These are phyloP conservation scores for Nudaria mundana DNA, from an alignment of 2,888 invertebrate species.

Conservation along the genomic window DNA sequence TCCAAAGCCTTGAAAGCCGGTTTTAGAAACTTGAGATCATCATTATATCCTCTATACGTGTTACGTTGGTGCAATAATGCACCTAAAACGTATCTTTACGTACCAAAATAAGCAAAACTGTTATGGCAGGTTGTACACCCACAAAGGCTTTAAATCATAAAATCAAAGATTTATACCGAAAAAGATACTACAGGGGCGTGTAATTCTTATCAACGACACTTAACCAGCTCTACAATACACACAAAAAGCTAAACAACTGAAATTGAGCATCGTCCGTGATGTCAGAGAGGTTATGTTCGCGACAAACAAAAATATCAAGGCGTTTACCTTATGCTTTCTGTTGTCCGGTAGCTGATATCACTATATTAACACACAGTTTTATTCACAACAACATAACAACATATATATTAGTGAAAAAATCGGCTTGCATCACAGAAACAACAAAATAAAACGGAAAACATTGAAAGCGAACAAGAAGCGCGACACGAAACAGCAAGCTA, in stretches of 20 bases:
- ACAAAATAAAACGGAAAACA: slow-evolving; percentile 82
- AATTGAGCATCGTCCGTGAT: slow-evolving; percentile 65
- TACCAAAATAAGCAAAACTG: too few relatives aligned
- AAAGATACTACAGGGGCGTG: slow-evolving; percentile 19
- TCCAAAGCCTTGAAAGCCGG: slow-evolving; percentile 4
- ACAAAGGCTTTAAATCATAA: too few relatives aligned
- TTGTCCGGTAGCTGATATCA: slow-evolving; percentile 63
- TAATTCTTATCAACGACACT: slow-evolving; percentile 20
- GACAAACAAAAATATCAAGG: slow-evolving; percentile 80
- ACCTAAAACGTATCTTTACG: too few relatives aligned
- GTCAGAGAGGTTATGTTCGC: slow-evolving; percentile 77
- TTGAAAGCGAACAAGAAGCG: slow-evolving; percentile 82
- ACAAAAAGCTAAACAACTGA: slow-evolving; percentile 45
- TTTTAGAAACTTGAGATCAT: not conserved
- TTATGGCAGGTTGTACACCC: too few relatives aligned
- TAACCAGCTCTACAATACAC: slow-evolving; percentile 32
- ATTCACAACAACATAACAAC: slow-evolving; percentile 64
- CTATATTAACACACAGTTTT: slow-evolving; percentile 67
- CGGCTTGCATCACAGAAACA: slow-evolving; percentile 80
- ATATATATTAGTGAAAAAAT: slow-evolving; percentile 72
- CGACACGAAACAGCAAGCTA: slow-evolving; percentile 85
- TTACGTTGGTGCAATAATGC: too few relatives aligned
- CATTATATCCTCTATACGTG: not conserved
- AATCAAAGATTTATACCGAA: slow-evolving; percentile 21
- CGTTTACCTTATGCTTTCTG: slow-evolving; percentile 76